Percentiles rank a stretch among this genome's conserved stretches.
phyloP scores from a whole-genome alignment of 2,113 vertebrate genomes.

The Asarcornis scutulata region DNA sequence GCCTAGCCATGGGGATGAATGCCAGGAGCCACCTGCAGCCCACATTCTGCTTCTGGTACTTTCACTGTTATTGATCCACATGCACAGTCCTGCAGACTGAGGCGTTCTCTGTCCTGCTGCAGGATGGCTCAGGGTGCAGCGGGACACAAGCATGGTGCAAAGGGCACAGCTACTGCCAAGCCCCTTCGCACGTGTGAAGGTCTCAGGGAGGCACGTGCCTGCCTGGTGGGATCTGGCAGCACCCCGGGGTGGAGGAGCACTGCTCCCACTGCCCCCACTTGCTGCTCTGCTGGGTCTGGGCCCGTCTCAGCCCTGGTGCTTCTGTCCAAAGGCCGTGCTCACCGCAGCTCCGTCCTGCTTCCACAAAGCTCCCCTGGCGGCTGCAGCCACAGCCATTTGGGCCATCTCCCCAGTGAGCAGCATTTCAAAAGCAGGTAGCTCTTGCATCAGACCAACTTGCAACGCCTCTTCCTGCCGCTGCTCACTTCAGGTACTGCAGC shows the following conservation, averaged over 20 bases:
- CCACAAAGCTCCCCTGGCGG: neutral
- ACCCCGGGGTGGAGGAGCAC: too few relatives aligned
- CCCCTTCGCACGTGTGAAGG: neutral
- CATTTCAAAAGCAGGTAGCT: neutral
- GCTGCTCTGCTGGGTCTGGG: neutral
- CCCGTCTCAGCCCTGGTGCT: neutral
- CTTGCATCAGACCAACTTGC: neutral
- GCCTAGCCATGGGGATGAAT: neutral
- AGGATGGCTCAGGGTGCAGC: neutral
- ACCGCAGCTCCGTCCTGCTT: neutral
- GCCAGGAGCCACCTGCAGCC: neutral
- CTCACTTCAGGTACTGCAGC: neutral
- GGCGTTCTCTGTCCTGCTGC: neutral
- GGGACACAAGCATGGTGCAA: neutral
- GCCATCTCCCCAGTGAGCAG: neutral
- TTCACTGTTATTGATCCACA: neutral
- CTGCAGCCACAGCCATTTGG: neutral
- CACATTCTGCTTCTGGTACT: neutral
- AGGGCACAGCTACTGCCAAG: neutral
- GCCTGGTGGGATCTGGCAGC: neutral
- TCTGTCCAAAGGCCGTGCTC: too few relatives aligned
- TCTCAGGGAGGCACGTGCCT: neutral
- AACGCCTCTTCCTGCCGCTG: neutral
- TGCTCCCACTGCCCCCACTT: fast-evolving
- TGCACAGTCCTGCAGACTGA: fast-evolving